A percentile compares a stretch with the other conserved stretches of the same genome.
Conservation (phyloP, 2,797 vertebrate species). For the Coregonus suidteri region DNA sequence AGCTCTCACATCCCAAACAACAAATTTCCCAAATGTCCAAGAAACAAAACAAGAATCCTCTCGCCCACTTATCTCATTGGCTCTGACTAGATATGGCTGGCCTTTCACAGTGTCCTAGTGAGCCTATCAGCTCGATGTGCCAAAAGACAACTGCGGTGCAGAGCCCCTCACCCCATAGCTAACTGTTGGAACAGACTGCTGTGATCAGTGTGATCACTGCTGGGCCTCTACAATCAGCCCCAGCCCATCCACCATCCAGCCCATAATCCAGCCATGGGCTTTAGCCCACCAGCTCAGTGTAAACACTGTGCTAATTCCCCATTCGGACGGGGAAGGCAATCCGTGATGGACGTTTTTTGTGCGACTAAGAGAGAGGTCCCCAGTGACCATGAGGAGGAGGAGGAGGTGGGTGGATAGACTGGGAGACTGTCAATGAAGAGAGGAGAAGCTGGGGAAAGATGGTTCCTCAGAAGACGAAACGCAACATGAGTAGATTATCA, state of each 20-base stretch:
- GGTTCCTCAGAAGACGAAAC: constrained; percentile 60
- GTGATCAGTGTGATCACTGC: constrained; percentile 60
- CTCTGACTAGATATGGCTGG: constrained; percentile 65
- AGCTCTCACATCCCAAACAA: not conserved
- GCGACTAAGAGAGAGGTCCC: constrained; percentile 76
- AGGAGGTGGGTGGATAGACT: constrained; percentile 25
- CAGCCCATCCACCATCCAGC: constrained; percentile 40
- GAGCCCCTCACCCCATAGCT: constrained; percentile 52
- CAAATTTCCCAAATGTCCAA: constrained; percentile 60
- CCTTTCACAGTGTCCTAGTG: constrained; percentile 64
- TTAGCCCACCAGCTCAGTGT: constrained; percentile 75
- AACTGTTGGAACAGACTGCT: constrained; percentile 40
- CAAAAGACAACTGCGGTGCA: constrained; percentile 67
- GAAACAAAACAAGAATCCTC: constrained; percentile 60
- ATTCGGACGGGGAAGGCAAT: constrained; percentile 75
- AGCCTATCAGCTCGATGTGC: constrained; percentile 65
- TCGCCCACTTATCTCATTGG: constrained; percentile 66
- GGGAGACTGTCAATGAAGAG: constrained; percentile 65
- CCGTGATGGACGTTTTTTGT: constrained; percentile 81
- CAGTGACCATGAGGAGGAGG: constrained; percentile 61
- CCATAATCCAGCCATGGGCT: constrained; percentile 72
- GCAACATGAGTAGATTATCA: constrained; percentile 67
- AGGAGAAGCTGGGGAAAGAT: constrained; percentile 48
- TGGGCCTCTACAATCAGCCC: constrained; percentile 68
- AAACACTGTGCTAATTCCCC: constrained; percentile 80